Percentiles rank a stretch among this genome's conserved stretches.
phyloP scores from a whole-genome alignment of 1,140 invertebrate genomes.

The Drosophila pachea region DNA sequence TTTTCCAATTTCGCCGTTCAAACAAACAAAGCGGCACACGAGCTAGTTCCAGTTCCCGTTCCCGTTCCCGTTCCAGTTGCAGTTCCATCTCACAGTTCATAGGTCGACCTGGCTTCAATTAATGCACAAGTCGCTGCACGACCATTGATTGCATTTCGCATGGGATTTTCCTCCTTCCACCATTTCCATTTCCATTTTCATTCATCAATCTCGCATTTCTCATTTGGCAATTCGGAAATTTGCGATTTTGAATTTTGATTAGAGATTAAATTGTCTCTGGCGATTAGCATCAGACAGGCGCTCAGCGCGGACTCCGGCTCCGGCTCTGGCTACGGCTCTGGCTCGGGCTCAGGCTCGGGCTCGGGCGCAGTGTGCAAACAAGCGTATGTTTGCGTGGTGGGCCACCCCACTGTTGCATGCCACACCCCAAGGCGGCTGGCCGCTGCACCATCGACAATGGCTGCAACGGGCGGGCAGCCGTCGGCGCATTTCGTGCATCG shows the following conservation, averaged over 20 bases:
- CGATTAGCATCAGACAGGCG: constrained; percentile 61
- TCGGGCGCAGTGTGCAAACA: constrained; percentile 66
- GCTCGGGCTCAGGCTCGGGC: no score
- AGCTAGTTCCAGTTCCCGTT: constrained; percentile 21
- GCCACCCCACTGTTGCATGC: neutral
- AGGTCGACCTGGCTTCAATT: constrained; percentile 28
- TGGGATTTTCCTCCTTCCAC: constrained; percentile 15
- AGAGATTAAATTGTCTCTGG: constrained; percentile 76
- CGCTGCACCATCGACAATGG: constrained; percentile 24
- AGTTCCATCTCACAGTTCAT: neutral
- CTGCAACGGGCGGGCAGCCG: constrained; percentile 33
- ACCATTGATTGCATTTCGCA: constrained; percentile 41
- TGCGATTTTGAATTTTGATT: constrained; percentile 76
- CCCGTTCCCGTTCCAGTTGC: constrained; percentile 6
- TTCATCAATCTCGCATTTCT: constrained; percentile 38
- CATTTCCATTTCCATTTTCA: constrained; percentile 34
- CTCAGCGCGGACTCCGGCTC: no score
- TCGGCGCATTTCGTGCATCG: constrained; percentile 59
- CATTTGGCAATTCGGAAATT: constrained; percentile 57
- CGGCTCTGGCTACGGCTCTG: no score
- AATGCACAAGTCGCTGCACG: constrained; percentile 29
- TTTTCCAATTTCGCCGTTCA: constrained; percentile 58
- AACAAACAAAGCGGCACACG: constrained; percentile 37
- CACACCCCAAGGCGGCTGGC: neutral
- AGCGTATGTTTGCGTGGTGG: constrained; percentile 75